Conservation (phyloP, 2,888 invertebrate genomes). For the Xanthorhoe designata region DNA sequence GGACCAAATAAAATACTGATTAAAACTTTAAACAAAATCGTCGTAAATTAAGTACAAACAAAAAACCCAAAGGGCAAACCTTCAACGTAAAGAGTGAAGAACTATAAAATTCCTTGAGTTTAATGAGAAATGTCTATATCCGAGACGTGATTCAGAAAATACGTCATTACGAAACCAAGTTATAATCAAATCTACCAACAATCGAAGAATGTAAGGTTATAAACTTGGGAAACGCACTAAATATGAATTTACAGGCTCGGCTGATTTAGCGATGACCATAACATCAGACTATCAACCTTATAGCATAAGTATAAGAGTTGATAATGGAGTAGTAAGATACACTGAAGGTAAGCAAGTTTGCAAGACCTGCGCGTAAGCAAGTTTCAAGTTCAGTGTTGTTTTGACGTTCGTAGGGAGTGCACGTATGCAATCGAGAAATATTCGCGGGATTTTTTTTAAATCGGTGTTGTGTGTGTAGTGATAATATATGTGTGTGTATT, state of each 20-base stretch:
- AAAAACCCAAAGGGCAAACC: too few species aligned
- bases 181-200: slow-evolving; percentile 32
- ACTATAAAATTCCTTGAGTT: not conserved
- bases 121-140: not conserved
- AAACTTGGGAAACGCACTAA: slow-evolving; percentile 54
- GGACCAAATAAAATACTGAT: too few species aligned
- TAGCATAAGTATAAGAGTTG: slow-evolving; percentile 1
- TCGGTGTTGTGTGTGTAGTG: slow-evolving; percentile 52
- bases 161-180: slow-evolving; percentile 32
- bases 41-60: too few species aligned
- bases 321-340: slow-evolving; percentile 25
- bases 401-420: slow-evolving; percentile 56
- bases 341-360: slow-evolving; percentile 63
- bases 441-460: slow-evolving; percentile 40
- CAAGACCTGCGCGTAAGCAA: slow-evolving; percentile 59
- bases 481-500: slow-evolving; percentile 43
- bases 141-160: slow-evolving; percentile 30
- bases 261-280: not conserved
- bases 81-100: not conserved
- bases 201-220: slow-evolving; percentile 38
- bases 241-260: slow-evolving; percentile 48
- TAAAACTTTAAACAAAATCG: too few species aligned
- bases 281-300: slow-evolving; percentile 39
- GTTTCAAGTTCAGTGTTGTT: slow-evolving; percentile 77
- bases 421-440: slow-evolving; percentile 48